Evolutionary conservation across 2,113 vertebrate species (phyloP), one percentile per base, ranked within the genome.

Genomic region (Percopsis transmontana): DNA sequence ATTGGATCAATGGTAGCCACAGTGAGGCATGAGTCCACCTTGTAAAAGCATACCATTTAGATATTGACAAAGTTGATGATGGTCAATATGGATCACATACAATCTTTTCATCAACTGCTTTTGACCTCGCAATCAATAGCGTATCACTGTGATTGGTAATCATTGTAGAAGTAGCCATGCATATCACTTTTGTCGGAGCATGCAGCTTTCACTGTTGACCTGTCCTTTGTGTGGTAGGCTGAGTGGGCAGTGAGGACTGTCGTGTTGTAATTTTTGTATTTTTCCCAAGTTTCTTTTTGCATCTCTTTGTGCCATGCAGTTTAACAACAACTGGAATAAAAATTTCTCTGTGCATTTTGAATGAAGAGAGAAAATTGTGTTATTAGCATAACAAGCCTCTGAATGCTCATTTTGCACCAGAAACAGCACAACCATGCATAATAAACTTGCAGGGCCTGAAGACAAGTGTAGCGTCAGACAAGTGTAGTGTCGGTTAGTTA

Each of bases 31-130:
- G 62, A 68, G 70, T 63, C 62, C 69, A 50, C 51, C 6, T 60
- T 63, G 60, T 71, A 58, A 70, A 52, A 62, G 66, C 45, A 21
- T 16, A 21, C 52, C 52, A 68, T 78, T 76, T 80, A 75, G 61
- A 66, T 65, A 76, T 69, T 67, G 72, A 61, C 58, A 76, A 47
- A 53, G 27, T 33, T 33, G 27, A 33, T 33, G 27, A 33, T 33
- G 27, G 27, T 74, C 59, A 67, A 6, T 14, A 3, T 56, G 23
- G 24, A 76, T 52, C 23, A 56, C 58, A 27, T 27, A 16, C 19
- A 12, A 44, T 67, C 53, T 54, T 64, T 54, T 85, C 70, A 74
- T 79, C 53, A 57, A 47, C 51, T 16, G 58, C 58, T 74, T 70
- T 44, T 27, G 40, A 24, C 11, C 39, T 50, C 56, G 44, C 16